Percentiles rank a stretch among this genome's conserved stretches.
phyloP scores from a whole-genome alignment of 2,113 vertebrate genomes.

The Brachyhypopomus gauderio region DNA sequence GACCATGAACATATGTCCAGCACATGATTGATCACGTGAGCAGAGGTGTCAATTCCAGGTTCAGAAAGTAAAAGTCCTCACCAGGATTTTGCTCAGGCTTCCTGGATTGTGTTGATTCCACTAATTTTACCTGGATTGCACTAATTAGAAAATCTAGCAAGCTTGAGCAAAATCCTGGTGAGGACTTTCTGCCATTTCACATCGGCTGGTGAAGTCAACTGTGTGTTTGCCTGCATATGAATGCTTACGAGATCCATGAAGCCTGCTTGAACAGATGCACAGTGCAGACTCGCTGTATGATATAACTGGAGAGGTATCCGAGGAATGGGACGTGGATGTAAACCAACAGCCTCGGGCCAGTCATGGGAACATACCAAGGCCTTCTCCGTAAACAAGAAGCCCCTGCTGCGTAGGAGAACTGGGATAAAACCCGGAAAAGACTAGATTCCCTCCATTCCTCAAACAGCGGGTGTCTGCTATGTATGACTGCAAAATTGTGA shows the following conservation, averaged over 20 bases:
- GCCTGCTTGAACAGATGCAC: conserved; percentile 66
- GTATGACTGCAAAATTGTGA: not conserved
- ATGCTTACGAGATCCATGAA: conserved; percentile 43
- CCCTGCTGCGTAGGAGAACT: conserved; percentile 14
- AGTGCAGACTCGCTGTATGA: conserved; percentile 65
- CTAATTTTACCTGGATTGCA: too few species aligned
- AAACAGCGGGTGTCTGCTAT: conserved; percentile 4
- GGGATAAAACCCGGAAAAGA: conserved; percentile 32
- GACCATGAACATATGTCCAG: too few species aligned
- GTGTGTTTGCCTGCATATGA: conserved; percentile 17
- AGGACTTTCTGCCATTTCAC: too few species aligned
- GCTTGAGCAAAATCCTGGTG: too few species aligned
- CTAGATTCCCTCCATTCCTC: not conserved
- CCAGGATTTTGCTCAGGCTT: too few species aligned
- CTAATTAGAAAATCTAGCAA: too few species aligned
- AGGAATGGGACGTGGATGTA: conserved; percentile 69
- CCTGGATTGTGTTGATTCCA: too few species aligned
- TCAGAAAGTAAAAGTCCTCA: too few species aligned
- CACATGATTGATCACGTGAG: too few species aligned
- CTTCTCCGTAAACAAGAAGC: conserved; percentile 57
- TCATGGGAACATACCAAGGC: conserved; percentile 58
- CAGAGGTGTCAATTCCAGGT: too few species aligned
- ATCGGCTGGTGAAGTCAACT: not conserved
- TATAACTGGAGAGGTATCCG: conserved; percentile 70
- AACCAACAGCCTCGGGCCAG: conserved; percentile 72